Evolutionary conservation across 2,888 invertebrate genomes (phyloP), one percentile per base, ranked within the genome.

Genomic region (Nomada flava): DNA sequence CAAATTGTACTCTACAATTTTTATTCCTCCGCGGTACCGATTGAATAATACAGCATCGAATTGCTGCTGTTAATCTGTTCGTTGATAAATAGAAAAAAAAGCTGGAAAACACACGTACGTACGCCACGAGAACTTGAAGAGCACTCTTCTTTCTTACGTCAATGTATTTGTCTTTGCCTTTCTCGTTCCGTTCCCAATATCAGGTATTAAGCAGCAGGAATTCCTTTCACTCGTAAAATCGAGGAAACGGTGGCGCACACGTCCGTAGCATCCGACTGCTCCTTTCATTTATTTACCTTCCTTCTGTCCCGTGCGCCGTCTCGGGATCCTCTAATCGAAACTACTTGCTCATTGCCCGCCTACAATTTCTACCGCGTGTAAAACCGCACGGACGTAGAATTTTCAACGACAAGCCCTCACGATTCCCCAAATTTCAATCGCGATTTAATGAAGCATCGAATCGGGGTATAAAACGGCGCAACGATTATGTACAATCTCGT

Each of bases 121-220:
- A 15, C 47, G 47, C 15, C 15, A 36, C 15, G 47, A 47, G 47
- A 47, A 15, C 47, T 15, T 47, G 47, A 0, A 15, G 13, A 3
- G 15, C 15, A 3, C 15, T 13, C 47, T 15, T 47, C 50, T 15
- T 53, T 29, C n/a, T 44, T 53, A 23, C 18, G 4, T n/a, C 26
- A 7, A 36, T 42, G 47, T 65, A 63, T 79, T 76, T 72, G 55
- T 52, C 57, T 60, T 47, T 52, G 11, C 47, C 68, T 64, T 71
- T 60, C 70, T 20, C 70, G 47, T 36, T 13, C 60, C 50, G 77
- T 79, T 74, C 71, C 86, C 87, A 76, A 86, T 82, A 84, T 87
- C 79, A 84, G 59, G 84, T 77, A 77, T 52, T 75, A 55, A 60
- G 29, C 62, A 47, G 44, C 72, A 76, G 71, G 77, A 74, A 79